phyloP scores from a whole-genome alignment of 2,888 invertebrate genomes.

The Temnothorax ravouxi region DNA sequence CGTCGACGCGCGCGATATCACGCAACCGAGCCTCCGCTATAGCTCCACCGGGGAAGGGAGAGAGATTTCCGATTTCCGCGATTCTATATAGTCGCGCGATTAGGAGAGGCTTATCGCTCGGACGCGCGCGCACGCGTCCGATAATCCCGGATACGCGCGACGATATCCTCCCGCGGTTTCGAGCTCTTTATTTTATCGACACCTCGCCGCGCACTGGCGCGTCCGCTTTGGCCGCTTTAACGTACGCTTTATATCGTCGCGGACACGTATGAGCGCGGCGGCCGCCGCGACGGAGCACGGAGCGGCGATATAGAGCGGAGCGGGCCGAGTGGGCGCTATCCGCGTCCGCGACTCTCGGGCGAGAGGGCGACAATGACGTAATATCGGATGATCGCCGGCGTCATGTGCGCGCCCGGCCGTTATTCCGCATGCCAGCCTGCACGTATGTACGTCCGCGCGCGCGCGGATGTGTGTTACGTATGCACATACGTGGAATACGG shows the following conservation, averaged over 20 bases:
- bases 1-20: neutral
- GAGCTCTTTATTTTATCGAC: neutral
- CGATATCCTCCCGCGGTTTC: neutral
- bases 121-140: neutral
- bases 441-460: neutral
- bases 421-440: slow-evolving; percentile 29
- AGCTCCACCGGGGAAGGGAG: neutral
- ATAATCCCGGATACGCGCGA: neutral
- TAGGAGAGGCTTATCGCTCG: neutral
- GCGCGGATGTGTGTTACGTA: no score
- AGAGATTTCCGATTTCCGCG: neutral
- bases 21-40: neutral
- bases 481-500: neutral
- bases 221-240: neutral
- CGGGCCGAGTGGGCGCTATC: neutral
- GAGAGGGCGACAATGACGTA: slow-evolving; percentile 78
- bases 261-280: neutral
- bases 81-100: neutral
- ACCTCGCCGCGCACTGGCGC: neutral
- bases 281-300: neutral
- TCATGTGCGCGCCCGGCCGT: slow-evolving; percentile 64
- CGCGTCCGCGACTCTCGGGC: neutral
- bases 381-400: slow-evolving; percentile 82
- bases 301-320: neutral
- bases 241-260: neutral